Evolutionary conservation across 2,113 vertebrate species (phyloP), one percentile per base, ranked within the genome.

Genomic region (Nyctibius bracteatus): DNA sequence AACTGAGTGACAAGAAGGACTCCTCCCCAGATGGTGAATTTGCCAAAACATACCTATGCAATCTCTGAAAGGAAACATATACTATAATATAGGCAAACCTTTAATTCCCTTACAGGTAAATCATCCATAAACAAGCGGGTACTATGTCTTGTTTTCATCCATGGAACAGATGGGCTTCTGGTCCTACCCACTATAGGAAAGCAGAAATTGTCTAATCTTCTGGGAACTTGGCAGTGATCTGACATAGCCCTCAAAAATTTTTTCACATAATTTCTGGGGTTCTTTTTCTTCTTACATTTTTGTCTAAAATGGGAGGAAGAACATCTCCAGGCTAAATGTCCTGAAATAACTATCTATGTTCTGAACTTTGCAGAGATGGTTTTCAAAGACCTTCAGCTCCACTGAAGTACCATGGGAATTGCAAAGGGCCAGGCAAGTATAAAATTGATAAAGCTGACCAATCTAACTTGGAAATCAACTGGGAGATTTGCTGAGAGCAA

Each of bases 101-200:
- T 83, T 80, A 57, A 33, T 51, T 67, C 13, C 24, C 14, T 80
- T 35, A 15, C 31, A 65, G 35, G 14, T 1, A 78, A 58, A 78
- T 51, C 0, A 2, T 13, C 15, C 23, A 30, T 5, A 7, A 62
- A 37, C 6, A n/a, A 52, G 5, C 17, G 4, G 5, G 8, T 80
- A n/a, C 10, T 37, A 2, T 31, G 10, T 11, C 57, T 72, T 66
- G 18, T 20, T 74, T 62, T 30, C 20, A 46, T 20, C 39, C 27
- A 3, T 18, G 22, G 35, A 77, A 8, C 6, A 63, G 14, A 14
- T 13, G 14, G 7, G 41, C 6, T 49, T 73, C 37, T 49, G 17
- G 11, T 83, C 55, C 41, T 57, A 44, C 18, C 10, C 19, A 41
- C 33, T 20, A 20, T 0, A 54, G n/a, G 31, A 66, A 86, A 37